These are phyloP conservation scores for Cistogaster globosa DNA, from an alignment of 2,888 invertebrate genomes.

Conservation along the genomic window DNA sequence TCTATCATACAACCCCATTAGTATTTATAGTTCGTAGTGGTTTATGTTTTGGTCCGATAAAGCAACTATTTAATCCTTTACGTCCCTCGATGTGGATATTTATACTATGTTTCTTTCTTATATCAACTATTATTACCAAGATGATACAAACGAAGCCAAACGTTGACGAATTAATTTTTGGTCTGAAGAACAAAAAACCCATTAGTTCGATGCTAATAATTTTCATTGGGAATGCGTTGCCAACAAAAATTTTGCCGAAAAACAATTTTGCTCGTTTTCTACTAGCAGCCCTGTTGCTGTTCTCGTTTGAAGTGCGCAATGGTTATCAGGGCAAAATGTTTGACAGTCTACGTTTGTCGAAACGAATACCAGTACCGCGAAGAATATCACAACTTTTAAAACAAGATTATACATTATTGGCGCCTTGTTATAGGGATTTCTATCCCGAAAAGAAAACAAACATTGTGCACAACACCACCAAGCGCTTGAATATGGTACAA, in stretches of 20 bases:
- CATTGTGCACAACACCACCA: constrained; percentile 50
- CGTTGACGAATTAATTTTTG: constrained; percentile 67
- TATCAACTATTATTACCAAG: constrained; percentile 50
- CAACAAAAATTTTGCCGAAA: constrained; percentile 68
- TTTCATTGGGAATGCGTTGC: constrained; percentile 76
- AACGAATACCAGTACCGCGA: constrained; percentile 73
- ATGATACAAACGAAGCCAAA: constrained; percentile 19
- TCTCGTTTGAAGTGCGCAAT: constrained; percentile 77
- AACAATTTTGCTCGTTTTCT: constrained; percentile 76
- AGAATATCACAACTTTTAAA: constrained; percentile 72
- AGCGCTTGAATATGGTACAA: constrained; percentile 68
- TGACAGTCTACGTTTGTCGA: constrained; percentile 75
- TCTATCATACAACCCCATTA: constrained; percentile 75
- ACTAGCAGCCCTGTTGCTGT: constrained; percentile 76
- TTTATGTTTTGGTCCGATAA: constrained; percentile 70
- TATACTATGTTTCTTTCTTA: constrained; percentile 54
- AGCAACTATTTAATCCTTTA: constrained; percentile 75
- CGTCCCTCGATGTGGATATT: constrained; percentile 73
- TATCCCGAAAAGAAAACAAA: constrained; percentile 75
- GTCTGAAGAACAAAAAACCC: constrained; percentile 68
- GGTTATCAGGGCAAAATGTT: constrained; percentile 80
- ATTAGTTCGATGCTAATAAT: constrained; percentile 73
- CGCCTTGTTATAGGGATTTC: constrained; percentile 69
- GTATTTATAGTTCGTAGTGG: constrained; percentile 76
- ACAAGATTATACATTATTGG: constrained; percentile 74